phyloP scores from a whole-genome alignment of 2,888 invertebrate species.

The Ecdyonurus torrentis region DNA sequence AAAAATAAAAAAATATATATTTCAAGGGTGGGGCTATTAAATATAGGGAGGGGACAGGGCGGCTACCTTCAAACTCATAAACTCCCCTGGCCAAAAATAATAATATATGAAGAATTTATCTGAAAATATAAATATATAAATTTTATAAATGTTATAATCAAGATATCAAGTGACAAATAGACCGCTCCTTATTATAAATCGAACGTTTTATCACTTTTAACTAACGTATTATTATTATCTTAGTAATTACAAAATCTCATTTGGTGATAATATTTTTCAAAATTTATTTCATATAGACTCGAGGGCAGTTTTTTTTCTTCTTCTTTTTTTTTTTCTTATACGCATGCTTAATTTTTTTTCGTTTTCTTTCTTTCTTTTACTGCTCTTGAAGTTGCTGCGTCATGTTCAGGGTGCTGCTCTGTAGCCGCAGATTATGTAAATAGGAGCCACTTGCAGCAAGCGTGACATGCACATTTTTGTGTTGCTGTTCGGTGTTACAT shows the following conservation, averaged over 20 bases:
- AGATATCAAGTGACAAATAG: not conserved
- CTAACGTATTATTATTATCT: too few species aligned
- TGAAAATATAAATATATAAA: not conserved
- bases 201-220: not conserved
- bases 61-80: not conserved
- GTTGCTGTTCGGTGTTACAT: too few species aligned
- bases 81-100: not conserved
- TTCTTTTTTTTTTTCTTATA: too few species aligned
- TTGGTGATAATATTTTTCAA: too few species aligned
- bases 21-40: too few species aligned
- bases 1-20: too few species aligned
- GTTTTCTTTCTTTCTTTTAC: too few species aligned
- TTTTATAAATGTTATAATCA: not conserved
- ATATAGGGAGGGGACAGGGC: not conserved
- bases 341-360: too few species aligned
- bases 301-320: too few species aligned
- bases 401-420: not conserved
- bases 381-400: not conserved
- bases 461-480: not conserved
- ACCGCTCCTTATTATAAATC: not conserved
- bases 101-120: not conserved
- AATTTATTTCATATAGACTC: too few species aligned
- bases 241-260: too few species aligned
- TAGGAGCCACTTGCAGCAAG: not conserved
- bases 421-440: not conserved